These are phyloP conservation scores for Nicator chloris DNA, from an alignment of 2,113 vertebrate species.

Conservation along the genomic window DNA sequence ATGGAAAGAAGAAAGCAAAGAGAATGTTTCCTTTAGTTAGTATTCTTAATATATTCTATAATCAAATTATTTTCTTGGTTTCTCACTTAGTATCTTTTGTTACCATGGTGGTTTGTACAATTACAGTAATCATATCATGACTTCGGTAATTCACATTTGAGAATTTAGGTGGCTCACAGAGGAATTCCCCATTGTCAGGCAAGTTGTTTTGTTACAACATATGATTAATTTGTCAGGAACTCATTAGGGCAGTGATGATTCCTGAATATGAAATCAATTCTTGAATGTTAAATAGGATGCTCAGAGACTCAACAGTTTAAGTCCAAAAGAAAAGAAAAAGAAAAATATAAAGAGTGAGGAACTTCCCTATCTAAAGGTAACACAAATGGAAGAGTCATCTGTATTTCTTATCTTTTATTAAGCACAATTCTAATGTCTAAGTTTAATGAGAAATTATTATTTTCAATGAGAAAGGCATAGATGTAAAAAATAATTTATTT, in stretches of 20 bases:
- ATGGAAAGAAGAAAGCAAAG: neutral
- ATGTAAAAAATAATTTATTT: neutral
- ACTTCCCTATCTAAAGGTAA: neutral
- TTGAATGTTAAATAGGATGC: neutral
- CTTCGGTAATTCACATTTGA: neutral
- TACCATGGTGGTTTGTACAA: neutral
- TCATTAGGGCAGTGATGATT: neutral
- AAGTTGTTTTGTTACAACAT: neutral
- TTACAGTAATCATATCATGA: neutral
- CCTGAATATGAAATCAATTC: neutral
- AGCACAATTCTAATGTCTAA: neutral
- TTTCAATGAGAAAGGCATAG: neutral
- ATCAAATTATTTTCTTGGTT: neutral
- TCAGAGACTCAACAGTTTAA: neutral
- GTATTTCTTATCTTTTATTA: neutral
- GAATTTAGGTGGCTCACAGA: neutral
- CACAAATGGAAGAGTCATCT: neutral
- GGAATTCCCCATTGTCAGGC: neutral
- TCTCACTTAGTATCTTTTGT: neutral
- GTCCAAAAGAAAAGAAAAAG: neutral
- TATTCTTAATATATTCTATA: neutral
- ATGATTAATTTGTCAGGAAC: neutral
- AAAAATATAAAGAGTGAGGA: rapidly evolving
- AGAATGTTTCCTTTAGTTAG: neutral
- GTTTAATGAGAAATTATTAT: too few species aligned